These are phyloP conservation scores for Cinclus cinclus DNA, from an alignment of 2,113 vertebrate species.

Conservation along the genomic window DNA sequence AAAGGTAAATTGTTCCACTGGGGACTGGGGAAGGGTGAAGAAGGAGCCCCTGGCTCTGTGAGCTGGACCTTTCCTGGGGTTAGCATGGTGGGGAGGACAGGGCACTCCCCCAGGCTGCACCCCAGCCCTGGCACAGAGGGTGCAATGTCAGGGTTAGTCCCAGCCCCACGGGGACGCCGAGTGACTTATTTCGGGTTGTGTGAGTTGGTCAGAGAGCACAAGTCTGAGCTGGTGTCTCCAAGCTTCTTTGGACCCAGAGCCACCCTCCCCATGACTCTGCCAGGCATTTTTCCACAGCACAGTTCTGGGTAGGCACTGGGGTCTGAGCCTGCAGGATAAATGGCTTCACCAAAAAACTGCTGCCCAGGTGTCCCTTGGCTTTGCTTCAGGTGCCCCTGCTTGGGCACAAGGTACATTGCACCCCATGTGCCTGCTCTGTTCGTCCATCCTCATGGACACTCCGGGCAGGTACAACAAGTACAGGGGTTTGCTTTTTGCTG, in stretches of 20 bases:
- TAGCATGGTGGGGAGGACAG: not conserved
- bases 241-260: not conserved
- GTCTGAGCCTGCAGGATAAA: rapidly evolving
- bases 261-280: not conserved
- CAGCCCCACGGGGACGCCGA: rapidly evolving
- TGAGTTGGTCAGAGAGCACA: not conserved
- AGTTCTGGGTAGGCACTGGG: not conserved
- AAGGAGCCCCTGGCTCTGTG: constrained; percentile 38
- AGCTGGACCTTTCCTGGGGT: constrained; percentile 58
- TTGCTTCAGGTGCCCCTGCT: not conserved
- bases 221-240: not conserved
- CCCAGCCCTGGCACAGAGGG: not conserved
- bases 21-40: constrained; percentile 75
- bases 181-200: not conserved
- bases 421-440: rapidly evolving
- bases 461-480: not conserved
- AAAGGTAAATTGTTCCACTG: constrained; percentile 92
- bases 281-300: rapidly evolving
- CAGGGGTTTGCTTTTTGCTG: not conserved
- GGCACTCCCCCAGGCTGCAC: not conserved
- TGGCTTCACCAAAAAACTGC: not conserved
- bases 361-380: not conserved
- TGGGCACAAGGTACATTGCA: rapidly evolving
- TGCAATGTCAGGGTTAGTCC: not conserved
- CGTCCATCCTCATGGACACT: rapidly evolving